These are phyloP conservation scores for Podabrus alpinus DNA, from an alignment of 2,888 invertebrate genomes.

Conservation along the genomic window DNA sequence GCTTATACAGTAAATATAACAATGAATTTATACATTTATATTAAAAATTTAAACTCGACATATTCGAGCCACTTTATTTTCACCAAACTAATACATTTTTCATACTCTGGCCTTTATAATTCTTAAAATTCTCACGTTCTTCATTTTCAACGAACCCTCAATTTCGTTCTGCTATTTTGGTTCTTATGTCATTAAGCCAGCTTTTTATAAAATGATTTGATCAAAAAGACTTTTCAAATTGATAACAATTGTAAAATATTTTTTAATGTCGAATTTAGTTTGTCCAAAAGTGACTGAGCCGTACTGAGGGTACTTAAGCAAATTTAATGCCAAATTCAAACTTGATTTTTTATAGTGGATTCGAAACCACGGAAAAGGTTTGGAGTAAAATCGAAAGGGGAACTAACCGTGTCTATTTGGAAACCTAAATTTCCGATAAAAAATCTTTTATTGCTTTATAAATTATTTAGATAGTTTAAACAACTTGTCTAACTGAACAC, in stretches of 20 bases:
- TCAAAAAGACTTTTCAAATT: background rate
- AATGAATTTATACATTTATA: background rate
- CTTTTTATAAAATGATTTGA: background rate
- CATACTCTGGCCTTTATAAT: conserved; percentile 1
- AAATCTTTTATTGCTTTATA: no score
- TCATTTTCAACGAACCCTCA: conserved; percentile 2
- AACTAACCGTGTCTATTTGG: no score
- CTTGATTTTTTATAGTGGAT: background rate
- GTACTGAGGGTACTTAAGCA: background rate
- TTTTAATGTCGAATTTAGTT: background rate
- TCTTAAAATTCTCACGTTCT: conserved; percentile 1
- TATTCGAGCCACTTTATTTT: background rate
- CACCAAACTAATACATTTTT: background rate
- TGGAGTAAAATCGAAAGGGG: background rate
- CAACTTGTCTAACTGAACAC: no score
- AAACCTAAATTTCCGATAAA: no score
- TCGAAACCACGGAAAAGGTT: background rate
- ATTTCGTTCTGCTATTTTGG: background rate
- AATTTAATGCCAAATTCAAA: background rate
- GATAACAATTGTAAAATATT: background rate
- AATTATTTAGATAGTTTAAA: no score
- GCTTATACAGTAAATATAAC: background rate
- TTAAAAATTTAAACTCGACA: background rate
- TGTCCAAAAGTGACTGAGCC: background rate
- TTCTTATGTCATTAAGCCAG: background rate